phyloP scores from a whole-genome alignment of 2,888 invertebrate genomes.

The Drosophila mulleri region DNA sequence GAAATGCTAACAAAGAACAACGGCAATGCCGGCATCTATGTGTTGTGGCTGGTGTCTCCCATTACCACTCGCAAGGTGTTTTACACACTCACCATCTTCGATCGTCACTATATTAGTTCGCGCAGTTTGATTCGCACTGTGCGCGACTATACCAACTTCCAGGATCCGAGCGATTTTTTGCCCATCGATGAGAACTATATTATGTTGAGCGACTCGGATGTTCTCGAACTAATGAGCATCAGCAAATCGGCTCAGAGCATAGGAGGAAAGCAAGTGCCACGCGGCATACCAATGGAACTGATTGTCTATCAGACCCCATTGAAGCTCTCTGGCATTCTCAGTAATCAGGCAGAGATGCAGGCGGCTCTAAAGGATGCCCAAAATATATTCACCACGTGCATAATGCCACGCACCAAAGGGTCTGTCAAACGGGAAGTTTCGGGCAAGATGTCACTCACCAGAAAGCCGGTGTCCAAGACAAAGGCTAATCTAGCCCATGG shows the following conservation, averaged over 20 bases:
- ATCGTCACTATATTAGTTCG: slow-evolving; percentile 37
- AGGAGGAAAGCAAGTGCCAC: not conserved
- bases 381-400: not conserved
- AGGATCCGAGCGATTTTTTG: slow-evolving; percentile 54
- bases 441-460: slow-evolving; percentile 7
- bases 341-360: not conserved
- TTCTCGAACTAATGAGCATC: slow-evolving; percentile 13
- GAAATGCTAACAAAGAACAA: slow-evolving; percentile 14
- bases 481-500: not conserved
- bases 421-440: slow-evolving; percentile 1
- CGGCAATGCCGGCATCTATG: slow-evolving; percentile 30
- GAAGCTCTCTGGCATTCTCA: not conserved
- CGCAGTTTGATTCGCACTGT: slow-evolving; percentile 36
- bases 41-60: slow-evolving; percentile 54
- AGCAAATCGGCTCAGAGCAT: not conserved
- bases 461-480: not conserved
- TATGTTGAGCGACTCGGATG: slow-evolving; percentile 46
- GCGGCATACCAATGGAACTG: slow-evolving; percentile 43
- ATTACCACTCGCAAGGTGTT: slow-evolving; percentile 20
- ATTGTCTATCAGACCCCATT: slow-evolving; percentile 32
- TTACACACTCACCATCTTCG: slow-evolving; percentile 53
- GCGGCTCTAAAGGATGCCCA: not conserved
- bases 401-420: slow-evolving; percentile 22
- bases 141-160: slow-evolving; percentile 33
- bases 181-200: slow-evolving; percentile 43